Evolutionary conservation across 2,113 vertebrate species (phyloP), one percentile per base, ranked within the genome.

Genomic region (Zingel zingel): DNA sequence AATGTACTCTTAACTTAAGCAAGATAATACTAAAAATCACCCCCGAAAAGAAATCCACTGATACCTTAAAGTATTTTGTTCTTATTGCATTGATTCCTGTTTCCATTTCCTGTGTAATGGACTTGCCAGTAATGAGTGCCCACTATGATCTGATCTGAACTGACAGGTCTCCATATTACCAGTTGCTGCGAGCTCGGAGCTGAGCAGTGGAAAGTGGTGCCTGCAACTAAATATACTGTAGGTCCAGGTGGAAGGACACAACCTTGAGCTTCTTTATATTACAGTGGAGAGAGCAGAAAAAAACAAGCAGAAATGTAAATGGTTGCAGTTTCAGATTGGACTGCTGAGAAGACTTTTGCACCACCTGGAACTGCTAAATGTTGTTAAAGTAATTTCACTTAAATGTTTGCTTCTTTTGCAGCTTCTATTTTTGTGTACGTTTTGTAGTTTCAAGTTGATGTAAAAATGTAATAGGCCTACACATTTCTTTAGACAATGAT

Each of bases 61-160:
- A 72, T 68, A 80, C 76, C 82, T 82, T 43, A 74, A 84, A 84
- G 83, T 86, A 84, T 88, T 86, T 90, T 71, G 77, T 79, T 86
- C 70, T 54, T 62, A 50, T 86, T 76, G 33, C 86, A 92, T 93
- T 91, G 93, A 91, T 91, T 89, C 86, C 68, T 57, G 54, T 87
- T 89, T 89, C 89, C 82, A 89, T 91, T 91, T 91, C 79, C 83
- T 76, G 75, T 83, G 69, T 94, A 90, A 92, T 91, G 89, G 89
- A 85, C 87, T 78, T 90, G 90, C 87, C 88, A 77, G 91, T 91
- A 93, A 92, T 91, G 84, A 88, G 79, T 74, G 81, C 66, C 79
- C n/a, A 30, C 65, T 47, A 68, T 90, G 88, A 92, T 91, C 80
- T 92, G 86, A 88, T 92, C 63, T 79, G 74, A 65, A 62, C 86